phyloP scores from a whole-genome alignment of 1,140 invertebrate genomes.

The Muscidifurax raptorellus region DNA sequence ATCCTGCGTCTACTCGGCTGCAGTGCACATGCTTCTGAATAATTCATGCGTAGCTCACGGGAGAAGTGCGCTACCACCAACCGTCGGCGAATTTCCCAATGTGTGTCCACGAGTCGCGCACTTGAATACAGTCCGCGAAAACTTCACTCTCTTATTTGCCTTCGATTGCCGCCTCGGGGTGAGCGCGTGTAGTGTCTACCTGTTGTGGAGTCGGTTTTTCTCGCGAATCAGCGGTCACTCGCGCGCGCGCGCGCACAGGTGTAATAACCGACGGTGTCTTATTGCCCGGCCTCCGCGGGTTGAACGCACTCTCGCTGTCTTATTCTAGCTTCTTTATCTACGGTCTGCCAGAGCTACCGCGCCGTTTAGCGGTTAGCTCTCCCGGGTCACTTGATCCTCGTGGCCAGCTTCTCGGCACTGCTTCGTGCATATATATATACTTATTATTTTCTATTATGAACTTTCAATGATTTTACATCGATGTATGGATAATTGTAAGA shows the following conservation, averaged over 20 bases:
- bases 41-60: conserved; percentile 14
- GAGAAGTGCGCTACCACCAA: neutral
- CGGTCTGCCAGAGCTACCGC: too few relatives aligned
- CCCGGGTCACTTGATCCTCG: neutral
- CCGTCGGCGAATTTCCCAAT: neutral
- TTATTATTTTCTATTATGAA: too few relatives aligned
- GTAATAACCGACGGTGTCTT: conserved; percentile 18
- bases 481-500: too few relatives aligned
- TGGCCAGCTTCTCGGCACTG: too few relatives aligned
- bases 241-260: conserved; percentile 34
- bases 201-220: neutral
- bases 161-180: too few relatives aligned
- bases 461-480: too few relatives aligned
- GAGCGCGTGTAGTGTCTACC: neutral
- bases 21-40: neutral
- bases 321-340: conserved; percentile 40
- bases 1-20: conserved; percentile 15
- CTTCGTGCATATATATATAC: too few relatives aligned
- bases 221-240: conserved; percentile 19
- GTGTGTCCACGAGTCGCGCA: too few relatives aligned
- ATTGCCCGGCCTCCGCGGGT: conserved; percentile 49
- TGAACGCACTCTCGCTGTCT: conserved; percentile 59
- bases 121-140: too few relatives aligned
- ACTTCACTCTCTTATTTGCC: too few relatives aligned
- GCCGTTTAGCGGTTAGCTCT: neutral